These are phyloP conservation scores for Microdon myrmicae DNA, from an alignment of 2,888 invertebrate genomes.

Conservation along the genomic window DNA sequence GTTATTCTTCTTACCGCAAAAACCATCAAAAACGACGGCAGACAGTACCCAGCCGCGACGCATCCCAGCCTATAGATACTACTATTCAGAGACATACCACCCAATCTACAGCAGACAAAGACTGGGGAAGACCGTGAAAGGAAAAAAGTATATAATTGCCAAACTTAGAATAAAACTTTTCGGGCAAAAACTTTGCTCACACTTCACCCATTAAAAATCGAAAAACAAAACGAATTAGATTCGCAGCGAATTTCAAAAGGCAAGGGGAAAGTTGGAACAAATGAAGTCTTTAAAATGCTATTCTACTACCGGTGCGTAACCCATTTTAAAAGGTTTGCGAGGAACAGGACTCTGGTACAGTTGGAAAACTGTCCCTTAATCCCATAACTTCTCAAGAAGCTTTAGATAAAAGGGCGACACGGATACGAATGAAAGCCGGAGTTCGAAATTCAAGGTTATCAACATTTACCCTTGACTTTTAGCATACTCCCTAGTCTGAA, in stretches of 20 bases:
- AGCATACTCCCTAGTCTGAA: slow-evolving; percentile 28
- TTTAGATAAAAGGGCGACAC: slow-evolving; percentile 4
- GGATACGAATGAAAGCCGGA: slow-evolving; percentile 2
- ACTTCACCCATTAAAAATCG: slow-evolving; percentile 52
- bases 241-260: too few species aligned
- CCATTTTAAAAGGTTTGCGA: too few species aligned
- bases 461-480: slow-evolving; percentile 48
- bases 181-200: slow-evolving; percentile 48
- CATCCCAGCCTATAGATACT: slow-evolving; percentile 32
- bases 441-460: slow-evolving; percentile 39
- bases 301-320: too few species aligned
- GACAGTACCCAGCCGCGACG: slow-evolving; percentile 38
- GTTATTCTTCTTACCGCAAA: slow-evolving; percentile 38
- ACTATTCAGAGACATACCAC: slow-evolving; percentile 11
- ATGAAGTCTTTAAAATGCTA: too few species aligned
- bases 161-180: slow-evolving; percentile 53
- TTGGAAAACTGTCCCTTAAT: slow-evolving; percentile 36
- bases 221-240: too few species aligned
- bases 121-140: slow-evolving; percentile 26
- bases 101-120: slow-evolving; percentile 38
- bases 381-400: slow-evolving; percentile 1
- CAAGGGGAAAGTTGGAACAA: too few species aligned
- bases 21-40: slow-evolving; percentile 30
- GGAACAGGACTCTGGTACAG: too few species aligned
- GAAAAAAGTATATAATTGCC: slow-evolving; percentile 50